Base-by-base conservation (phyloP, 2,797 vertebrate species). In the Halcyon badia region DNA sequence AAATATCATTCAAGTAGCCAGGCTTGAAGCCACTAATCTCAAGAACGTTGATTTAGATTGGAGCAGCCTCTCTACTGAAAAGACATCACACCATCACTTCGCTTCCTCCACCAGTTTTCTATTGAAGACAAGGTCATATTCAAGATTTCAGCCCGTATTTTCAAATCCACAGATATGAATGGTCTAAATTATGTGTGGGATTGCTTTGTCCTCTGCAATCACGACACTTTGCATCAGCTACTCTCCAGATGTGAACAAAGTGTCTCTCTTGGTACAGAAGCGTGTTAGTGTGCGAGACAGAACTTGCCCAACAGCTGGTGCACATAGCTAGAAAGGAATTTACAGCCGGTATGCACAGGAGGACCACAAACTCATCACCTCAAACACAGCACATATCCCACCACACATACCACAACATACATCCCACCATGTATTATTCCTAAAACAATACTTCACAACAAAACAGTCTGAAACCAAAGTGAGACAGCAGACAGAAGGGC, bases 181-280 rank as follows among this genome's bases (percentile, higher is more conserved):
- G 51, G 12, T 51, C 83, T 82, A 28, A 90, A 72, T 70, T 86
- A 76, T 31, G 14, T 1, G 4, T 79, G 60, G 54, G n/a, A 87
- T 89, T 86, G 73, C 28, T 92, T 90, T 65, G 61, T 69, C 58
- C 51, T 82, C 62, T 68, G 44, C 2, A 4, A 60, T 69, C 46
- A 60, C 26, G 66, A 81, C 46, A 75, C 37, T 54, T 65, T 72
- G n/a, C 44, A 88, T 80, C 73, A 79, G 62, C 73, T 90, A 64
- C 41, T 84, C 52, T 82, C 85, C 90, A 90, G 87, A 95, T 86
- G 81, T 71, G 75, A 95, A 80, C 4, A 51, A 88, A 91, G 62
- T 48, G 35, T 76, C 62, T 85, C 24, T 91, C 41, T 56, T 70
- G 41, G 25, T 57, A 68, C 31, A 90, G 87, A 91, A 94, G 95